Conservation (phyloP, 2,113 vertebrate species). For the Oreochromis spilurus region DNA sequence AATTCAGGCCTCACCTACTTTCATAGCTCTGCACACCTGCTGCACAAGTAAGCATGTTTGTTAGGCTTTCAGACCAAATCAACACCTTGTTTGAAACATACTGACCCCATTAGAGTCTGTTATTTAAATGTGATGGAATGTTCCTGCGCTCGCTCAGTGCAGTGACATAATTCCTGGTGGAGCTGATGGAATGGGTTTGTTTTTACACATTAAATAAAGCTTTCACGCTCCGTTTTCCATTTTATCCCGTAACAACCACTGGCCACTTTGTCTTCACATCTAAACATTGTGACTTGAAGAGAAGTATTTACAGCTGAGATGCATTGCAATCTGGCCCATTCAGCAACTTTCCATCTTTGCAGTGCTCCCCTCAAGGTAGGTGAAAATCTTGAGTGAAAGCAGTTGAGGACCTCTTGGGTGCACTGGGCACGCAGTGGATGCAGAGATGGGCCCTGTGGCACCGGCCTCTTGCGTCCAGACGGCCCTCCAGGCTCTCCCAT, state of each 20-base stretch:
- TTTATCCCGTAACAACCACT: neutral
- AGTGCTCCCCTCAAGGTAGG: neutral
- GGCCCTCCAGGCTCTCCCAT: neutral
- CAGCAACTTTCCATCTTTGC: constrained; percentile 28
- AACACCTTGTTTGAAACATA: neutral
- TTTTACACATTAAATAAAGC: neutral
- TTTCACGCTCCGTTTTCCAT: constrained; percentile 1
- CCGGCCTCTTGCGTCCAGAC: neutral
- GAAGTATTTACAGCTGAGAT: neutral
- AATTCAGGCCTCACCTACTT: neutral
- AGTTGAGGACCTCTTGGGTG: neutral
- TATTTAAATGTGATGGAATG: neutral
- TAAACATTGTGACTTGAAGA: constrained; percentile 12
- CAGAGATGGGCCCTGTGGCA: constrained; percentile 20
- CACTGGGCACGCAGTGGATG: neutral
- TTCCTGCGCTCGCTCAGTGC: neutral
- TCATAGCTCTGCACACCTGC: neutral
- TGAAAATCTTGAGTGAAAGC: constrained; percentile 17
- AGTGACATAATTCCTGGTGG: neutral
- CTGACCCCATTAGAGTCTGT: neutral
- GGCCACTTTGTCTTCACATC: neutral
- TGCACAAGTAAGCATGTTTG: neutral
- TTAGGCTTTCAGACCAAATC: neutral
- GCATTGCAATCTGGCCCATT: neutral
- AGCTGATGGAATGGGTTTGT: neutral